These are phyloP conservation scores for Lasioglossum morio DNA, from an alignment of 2,888 invertebrate species.

Conservation along the genomic window DNA sequence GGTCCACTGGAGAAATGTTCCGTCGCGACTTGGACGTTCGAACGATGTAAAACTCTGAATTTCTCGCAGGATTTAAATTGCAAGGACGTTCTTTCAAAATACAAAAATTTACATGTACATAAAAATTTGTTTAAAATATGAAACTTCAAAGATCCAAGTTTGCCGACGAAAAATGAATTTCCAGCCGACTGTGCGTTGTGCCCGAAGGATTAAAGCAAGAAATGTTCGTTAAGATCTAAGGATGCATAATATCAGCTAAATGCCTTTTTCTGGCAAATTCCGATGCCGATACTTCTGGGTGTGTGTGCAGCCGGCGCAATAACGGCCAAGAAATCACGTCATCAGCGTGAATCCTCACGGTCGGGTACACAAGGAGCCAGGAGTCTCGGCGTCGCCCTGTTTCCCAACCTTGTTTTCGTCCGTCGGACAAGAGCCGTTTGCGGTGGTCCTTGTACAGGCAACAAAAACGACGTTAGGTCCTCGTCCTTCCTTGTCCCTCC, in stretches of 20 bases:
- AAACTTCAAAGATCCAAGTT: no score
- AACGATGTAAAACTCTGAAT: not conserved
- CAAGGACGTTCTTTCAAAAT: not conserved
- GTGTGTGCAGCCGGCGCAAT: conserved; percentile 22
- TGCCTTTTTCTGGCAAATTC: not conserved
- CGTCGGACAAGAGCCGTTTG: conserved; percentile 60
- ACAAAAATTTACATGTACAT: no score
- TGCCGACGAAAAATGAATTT: not conserved
- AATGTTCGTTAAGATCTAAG: not conserved
- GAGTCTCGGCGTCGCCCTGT: conserved; percentile 51
- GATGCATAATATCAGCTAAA: not conserved
- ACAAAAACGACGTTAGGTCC: conserved; percentile 78
- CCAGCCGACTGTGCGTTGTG: no score
- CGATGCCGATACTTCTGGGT: not conserved
- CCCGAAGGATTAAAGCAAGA: not conserved
- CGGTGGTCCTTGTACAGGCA: conserved; percentile 60
- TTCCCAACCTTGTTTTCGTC: conserved; percentile 68
- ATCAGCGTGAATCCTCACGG: conserved; percentile 39
- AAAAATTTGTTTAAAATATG: no score
- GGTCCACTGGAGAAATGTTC: not conserved
- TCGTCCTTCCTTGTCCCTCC: conserved; percentile 40
- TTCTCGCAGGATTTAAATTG: not conserved
- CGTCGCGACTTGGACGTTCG: not conserved
- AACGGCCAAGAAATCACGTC: conserved; percentile 56
- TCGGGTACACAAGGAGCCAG: conserved; percentile 49